Base-by-base conservation (phyloP, 2,113 vertebrate species). In the Ailurus styani region DNA sequence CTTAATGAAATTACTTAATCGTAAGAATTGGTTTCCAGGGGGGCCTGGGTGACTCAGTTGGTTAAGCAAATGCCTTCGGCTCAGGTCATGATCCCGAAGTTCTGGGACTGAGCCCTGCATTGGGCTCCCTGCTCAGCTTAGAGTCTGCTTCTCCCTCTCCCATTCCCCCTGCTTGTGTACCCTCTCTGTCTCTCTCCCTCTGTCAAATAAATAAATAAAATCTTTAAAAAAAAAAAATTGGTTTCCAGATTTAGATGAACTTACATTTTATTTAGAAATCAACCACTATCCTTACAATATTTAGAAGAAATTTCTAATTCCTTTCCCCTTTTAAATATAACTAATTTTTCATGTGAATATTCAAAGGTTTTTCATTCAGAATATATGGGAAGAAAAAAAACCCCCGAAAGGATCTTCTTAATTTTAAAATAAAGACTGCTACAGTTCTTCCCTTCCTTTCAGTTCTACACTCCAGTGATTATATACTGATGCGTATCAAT, bases 291-390 rank as follows among this genome's bases (percentile, higher is more conserved):
- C 14, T 77, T 85, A 4, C 7, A 79, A 96, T 5, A 87, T 66
- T 52, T 75, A 77, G 23, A 94, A 92, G 18, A 92, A 64, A 96
- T 64, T 92, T 77, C 72, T 81, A 97, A 88, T 7, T 91, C 29
- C 21, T 64, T 93, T 91, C 17, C 8, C 31, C 8, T 94, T 57
- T 95, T 83, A 91, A 52, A 14, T 8, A 93, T 31, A 91, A 4
- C 50, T 95, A 77, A 75, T 25, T 87, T 78, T 96, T 42, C 34
- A 85, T 29, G 15, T 14, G 45, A 95, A 37, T 42, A 75, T 62
- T 25, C 54, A 47, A 93, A 87, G 7, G 27, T 25, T 97, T 75
- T 83, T 88, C 42, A 78, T 40, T 81, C 27, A 40, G 73, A 87
- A 95, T 29, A 82, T 52, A 85, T 21, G 25, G 10, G 34, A 62